phyloP scores from a whole-genome alignment of 2,113 vertebrate species.

The Carollia perspicillata region DNA sequence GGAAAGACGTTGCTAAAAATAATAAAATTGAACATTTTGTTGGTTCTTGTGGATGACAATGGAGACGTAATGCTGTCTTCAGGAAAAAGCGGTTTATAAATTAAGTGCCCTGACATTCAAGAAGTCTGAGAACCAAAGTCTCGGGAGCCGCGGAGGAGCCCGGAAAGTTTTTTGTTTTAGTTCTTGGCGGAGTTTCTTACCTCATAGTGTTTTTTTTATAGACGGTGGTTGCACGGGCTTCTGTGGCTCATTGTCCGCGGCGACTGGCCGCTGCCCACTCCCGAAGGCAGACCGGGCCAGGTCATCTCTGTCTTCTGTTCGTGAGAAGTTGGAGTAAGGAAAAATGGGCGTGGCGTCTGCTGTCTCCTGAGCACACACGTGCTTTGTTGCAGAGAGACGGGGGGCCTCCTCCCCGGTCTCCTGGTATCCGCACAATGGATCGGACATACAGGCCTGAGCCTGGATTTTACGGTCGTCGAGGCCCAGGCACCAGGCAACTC shows the following conservation, averaged over 20 bases:
- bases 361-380: neutral
- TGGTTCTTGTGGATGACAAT: neutral
- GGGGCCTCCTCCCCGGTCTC: neutral
- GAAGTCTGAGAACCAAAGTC: conserved; percentile 18
- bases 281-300: neutral
- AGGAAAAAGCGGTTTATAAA: conserved; percentile 52
- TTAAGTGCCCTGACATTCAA: conserved; percentile 51
- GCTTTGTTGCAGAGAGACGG: neutral
- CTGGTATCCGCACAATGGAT: neutral
- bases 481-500: neutral
- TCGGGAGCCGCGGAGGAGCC: neutral
- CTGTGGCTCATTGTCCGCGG: neutral
- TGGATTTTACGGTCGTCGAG: conserved; percentile 5
- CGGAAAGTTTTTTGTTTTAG: neutral
- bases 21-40: conserved; percentile 40
- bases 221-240: neutral
- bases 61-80: neutral
- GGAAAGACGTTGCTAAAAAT: conserved; percentile 51
- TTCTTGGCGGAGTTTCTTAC: neutral
- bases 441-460: neutral
- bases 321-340: neutral
- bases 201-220: neutral
- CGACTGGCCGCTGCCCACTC: neutral
- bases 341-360: neutral
- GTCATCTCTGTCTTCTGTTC: neutral